Evolutionary conservation across 2,113 vertebrate genomes (phyloP).

Genomic region (Coturnix japonica): DNA sequence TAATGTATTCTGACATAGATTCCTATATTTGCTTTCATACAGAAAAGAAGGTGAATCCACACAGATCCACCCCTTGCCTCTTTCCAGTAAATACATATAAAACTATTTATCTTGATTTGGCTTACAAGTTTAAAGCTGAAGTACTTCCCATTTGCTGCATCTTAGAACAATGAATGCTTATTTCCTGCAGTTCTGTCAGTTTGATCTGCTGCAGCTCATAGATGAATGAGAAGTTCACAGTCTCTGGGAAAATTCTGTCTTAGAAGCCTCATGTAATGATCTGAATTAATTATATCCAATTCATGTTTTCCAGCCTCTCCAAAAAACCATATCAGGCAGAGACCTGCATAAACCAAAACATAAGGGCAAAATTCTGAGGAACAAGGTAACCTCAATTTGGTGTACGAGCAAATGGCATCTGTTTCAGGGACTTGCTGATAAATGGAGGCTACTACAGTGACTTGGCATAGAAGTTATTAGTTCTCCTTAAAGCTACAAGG

Average conservation of each 20-base stretch:
- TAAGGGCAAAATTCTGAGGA: background rate
- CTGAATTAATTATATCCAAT: background rate
- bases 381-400: background rate
- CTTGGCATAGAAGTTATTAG: background rate
- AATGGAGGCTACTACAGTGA: background rate
- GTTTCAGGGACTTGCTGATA: background rate
- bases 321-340: background rate
- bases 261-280: accelerated
- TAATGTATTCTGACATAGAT: background rate
- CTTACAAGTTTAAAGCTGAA: background rate
- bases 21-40: background rate
- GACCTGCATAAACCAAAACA: background rate
- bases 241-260: background rate
- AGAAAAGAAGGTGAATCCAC: background rate
- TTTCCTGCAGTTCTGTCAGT: background rate
- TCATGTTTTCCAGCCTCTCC: background rate
- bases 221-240: background rate
- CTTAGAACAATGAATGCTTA: background rate
- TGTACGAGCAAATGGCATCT: background rate
- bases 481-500: background rate
- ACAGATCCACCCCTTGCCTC: too few relatives aligned
- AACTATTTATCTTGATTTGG: background rate
- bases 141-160: background rate
- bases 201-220: background rate
- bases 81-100: background rate